phyloP scores from a whole-genome alignment of 1,140 invertebrate genomes.

The Brachionus rotundiformis region DNA sequence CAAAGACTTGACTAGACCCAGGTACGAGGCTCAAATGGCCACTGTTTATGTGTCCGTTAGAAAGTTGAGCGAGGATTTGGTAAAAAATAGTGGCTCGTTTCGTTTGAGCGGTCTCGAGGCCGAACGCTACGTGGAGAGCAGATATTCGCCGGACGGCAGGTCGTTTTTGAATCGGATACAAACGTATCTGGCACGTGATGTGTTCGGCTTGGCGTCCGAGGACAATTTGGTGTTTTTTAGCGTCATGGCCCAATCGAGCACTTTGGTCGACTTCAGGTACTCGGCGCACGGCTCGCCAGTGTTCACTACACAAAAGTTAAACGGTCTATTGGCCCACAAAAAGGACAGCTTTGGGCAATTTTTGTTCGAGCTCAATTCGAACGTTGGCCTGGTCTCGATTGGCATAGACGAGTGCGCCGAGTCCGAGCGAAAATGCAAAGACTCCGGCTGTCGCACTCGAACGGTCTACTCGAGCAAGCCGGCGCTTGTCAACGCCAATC shows the following conservation, averaged over 20 bases:
- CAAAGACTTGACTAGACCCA: slow-evolving; percentile 32
- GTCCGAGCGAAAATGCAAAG: slow-evolving; percentile 90
- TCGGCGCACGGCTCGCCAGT: slow-evolving; percentile 92
- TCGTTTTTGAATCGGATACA: slow-evolving; percentile 17
- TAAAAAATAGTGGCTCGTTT: slow-evolving; percentile 45
- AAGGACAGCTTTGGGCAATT: slow-evolving; percentile 72
- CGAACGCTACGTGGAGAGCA: slow-evolving; percentile 13
- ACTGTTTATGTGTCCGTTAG: slow-evolving; percentile 9
- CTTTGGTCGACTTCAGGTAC: slow-evolving; percentile 80
- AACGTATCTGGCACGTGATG: neutral
- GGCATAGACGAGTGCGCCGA: slow-evolving; percentile 94
- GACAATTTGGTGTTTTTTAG: slow-evolving; percentile 47
- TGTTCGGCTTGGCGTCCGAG: neutral
- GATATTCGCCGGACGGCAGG: slow-evolving; percentile 19
- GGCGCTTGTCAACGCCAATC: slow-evolving; percentile 93
- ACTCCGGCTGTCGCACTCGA: slow-evolving; percentile 83
- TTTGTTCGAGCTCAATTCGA: slow-evolving; percentile 72
- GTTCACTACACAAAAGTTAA: slow-evolving; percentile 87
- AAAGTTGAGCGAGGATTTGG: neutral
- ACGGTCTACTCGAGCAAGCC: slow-evolving; percentile 80
- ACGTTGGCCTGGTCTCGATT: slow-evolving; percentile 93
- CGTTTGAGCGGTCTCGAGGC: neutral
- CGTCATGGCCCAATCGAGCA: slow-evolving; percentile 40
- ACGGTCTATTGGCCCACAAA: slow-evolving; percentile 89
- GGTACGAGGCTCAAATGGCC: slow-evolving; percentile 19